Conservation (phyloP, 1,140 invertebrate genomes). For the Trachymyrmex septentrionalis region DNA sequence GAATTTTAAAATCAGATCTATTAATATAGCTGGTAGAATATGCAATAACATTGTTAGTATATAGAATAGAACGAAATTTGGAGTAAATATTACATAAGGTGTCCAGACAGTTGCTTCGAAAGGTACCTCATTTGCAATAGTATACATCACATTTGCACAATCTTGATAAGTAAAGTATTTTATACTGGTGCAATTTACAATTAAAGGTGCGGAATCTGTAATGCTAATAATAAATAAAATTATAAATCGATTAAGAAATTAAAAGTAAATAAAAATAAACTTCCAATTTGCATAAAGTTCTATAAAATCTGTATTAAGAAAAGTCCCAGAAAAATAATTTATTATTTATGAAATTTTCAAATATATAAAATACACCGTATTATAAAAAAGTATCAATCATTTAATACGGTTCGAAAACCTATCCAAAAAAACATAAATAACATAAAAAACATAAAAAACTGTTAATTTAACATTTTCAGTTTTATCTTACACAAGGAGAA, state of each 20-base stretch:
- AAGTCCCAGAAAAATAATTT: neutral
- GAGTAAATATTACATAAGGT: slow-evolving; percentile 87
- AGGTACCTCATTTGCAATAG: slow-evolving; percentile 87
- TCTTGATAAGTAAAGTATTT: slow-evolving; percentile 70
- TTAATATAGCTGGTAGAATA: slow-evolving; percentile 90
- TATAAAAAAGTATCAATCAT: neutral
- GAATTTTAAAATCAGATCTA: slow-evolving; percentile 89
- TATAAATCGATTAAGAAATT: neutral
- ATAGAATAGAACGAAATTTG: slow-evolving; percentile 86
- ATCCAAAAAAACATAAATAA: no score
- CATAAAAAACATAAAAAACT: no score
- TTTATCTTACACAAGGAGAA: no score
- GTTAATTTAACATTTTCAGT: no score
- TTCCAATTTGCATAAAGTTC: neutral
- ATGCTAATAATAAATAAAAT: slow-evolving; percentile 77
- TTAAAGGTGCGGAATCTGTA: slow-evolving; percentile 89
- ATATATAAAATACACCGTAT: neutral
- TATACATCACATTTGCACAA: slow-evolving; percentile 87
- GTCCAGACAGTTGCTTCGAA: slow-evolving; percentile 91
- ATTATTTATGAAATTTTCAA: neutral
- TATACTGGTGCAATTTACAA: slow-evolving; percentile 87
- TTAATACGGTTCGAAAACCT: no score
- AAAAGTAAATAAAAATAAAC: neutral
- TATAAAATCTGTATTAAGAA: neutral
- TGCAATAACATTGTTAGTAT: slow-evolving; percentile 89